Evolutionary conservation across 1,140 invertebrate genomes (phyloP).

Genomic region (Lepidurus couesii): DNA sequence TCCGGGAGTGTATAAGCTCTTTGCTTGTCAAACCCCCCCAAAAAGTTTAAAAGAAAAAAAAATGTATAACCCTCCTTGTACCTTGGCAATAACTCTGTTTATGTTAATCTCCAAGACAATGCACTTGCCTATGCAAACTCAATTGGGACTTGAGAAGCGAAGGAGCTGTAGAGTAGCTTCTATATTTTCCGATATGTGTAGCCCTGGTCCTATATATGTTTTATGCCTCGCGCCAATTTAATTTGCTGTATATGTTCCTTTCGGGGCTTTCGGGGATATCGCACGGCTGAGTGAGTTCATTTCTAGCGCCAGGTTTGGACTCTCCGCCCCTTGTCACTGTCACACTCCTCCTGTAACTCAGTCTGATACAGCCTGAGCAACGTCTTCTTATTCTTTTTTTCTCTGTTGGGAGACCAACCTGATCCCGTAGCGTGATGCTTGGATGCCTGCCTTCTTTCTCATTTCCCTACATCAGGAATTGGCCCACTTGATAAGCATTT

Average conservation of each 20-base stretch:
- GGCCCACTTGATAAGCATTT: neutral
- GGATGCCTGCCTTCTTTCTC: neutral
- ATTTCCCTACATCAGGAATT: neutral
- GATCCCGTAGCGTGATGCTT: neutral
- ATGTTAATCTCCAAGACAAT: conserved; percentile 17
- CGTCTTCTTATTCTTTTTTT: neutral
- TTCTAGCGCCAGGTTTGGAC: neutral
- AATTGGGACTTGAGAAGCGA: conserved; percentile 12
- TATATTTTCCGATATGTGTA: neutral
- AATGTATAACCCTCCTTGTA: neutral
- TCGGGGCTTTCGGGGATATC: neutral
- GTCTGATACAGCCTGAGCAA: neutral
- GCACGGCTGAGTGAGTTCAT: neutral
- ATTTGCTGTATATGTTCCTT: neutral
- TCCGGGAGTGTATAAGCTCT: neutral
- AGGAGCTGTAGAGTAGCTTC: neutral
- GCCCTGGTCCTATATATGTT: neutral
- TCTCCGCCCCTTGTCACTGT: conserved; percentile 15
- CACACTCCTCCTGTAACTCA: conserved; percentile 10
- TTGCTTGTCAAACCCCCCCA: neutral
- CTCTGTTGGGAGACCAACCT: neutral
- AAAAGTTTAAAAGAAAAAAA: neutral
- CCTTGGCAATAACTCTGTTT: conserved; percentile 19
- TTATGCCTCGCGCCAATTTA: conserved; percentile 2
- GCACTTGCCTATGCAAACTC: conserved; percentile 19